Conservation (phyloP, 2,797 vertebrate genomes). For the Fistularia tabacaria region DNA sequence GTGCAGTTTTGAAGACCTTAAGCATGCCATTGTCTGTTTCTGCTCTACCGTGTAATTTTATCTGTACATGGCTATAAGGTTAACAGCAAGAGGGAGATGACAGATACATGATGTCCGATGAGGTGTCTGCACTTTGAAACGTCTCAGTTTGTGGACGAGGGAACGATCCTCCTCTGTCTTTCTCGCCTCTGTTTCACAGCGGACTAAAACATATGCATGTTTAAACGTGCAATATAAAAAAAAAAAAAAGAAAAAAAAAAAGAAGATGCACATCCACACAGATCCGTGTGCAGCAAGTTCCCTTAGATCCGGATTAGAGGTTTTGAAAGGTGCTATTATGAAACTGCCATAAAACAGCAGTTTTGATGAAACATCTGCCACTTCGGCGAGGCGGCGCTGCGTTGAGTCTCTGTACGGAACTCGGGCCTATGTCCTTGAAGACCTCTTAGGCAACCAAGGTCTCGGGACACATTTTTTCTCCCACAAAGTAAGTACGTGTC, state of each 20-base stretch:
- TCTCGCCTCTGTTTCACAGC: conserved; percentile 58
- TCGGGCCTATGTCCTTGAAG: conserved; percentile 22
- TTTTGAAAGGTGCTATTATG: conserved; percentile 63
- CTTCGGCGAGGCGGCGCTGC: conserved; percentile 40
- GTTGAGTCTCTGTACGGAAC: conserved; percentile 53
- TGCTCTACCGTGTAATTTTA: conserved; percentile 72
- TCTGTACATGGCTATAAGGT: conserved; percentile 71
- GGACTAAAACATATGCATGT: conserved; percentile 67
- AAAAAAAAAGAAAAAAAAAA: conserved; percentile 44
- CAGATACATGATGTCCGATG: conserved; percentile 38
- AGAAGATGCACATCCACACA: conserved; percentile 62
- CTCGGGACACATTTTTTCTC: conserved; percentile 21
- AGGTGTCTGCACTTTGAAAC: conserved; percentile 48
- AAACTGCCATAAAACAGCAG: conserved; percentile 79
- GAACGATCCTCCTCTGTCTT: conserved; percentile 39
- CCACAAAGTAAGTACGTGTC: too few relatives aligned
- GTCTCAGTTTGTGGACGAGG: conserved; percentile 47
- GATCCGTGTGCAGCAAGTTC: conserved; percentile 63
- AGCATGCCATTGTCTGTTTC: conserved; percentile 79
- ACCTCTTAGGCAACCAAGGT: conserved; percentile 17
- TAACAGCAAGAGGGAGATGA: conserved; percentile 53
- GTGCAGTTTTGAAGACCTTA: conserved; percentile 78
- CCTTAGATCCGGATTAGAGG: conserved; percentile 43
- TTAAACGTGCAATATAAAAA: conserved; percentile 79
- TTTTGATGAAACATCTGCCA: conserved; percentile 54